Percentiles rank a stretch among this genome's conserved stretches.
phyloP scores from a whole-genome alignment of 1,140 invertebrate genomes.

The Drosophila willistoni region DNA sequence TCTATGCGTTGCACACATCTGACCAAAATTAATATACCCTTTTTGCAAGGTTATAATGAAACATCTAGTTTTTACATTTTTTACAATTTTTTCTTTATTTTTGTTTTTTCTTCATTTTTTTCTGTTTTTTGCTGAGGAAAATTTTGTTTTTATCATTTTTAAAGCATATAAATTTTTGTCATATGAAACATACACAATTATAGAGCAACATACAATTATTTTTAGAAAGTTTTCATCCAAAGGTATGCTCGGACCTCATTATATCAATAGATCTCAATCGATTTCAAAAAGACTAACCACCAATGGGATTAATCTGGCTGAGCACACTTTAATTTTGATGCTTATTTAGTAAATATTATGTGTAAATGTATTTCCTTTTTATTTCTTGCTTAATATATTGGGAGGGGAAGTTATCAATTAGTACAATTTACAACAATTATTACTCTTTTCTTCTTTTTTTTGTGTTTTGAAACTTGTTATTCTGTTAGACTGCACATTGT shows the following conservation, averaged over 20 bases:
- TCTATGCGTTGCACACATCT: too few relatives aligned
- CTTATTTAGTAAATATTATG: slow-evolving; percentile 44
- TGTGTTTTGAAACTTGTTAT: slow-evolving; percentile 10
- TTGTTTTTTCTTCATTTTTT: slow-evolving; percentile 48
- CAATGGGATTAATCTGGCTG: neutral
- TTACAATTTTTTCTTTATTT: slow-evolving; percentile 45
- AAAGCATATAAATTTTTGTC: slow-evolving; percentile 66
- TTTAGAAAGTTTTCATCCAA: slow-evolving; percentile 24
- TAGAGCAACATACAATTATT: slow-evolving; percentile 62
- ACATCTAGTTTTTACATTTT: neutral
- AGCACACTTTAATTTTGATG: slow-evolving; percentile 23
- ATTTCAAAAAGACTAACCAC: neutral
- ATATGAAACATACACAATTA: slow-evolving; percentile 62
- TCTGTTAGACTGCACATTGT: slow-evolving; percentile 24
- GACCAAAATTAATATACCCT: too few relatives aligned
- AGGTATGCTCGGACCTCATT: slow-evolving; percentile 18
- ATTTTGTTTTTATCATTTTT: slow-evolving; percentile 43
- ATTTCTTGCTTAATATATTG: slow-evolving; percentile 28
- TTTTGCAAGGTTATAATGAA: too few relatives aligned
- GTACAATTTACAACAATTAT: slow-evolving; percentile 75
- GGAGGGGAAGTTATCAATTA: slow-evolving; percentile 54
- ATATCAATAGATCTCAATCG: neutral
- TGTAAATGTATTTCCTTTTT: slow-evolving; percentile 47
- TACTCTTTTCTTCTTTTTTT: slow-evolving; percentile 20
- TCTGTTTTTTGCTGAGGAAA: slow-evolving; percentile 51